These are phyloP conservation scores for Anarrhichthys ocellatus DNA, from an alignment of 2,113 vertebrate species.

Conservation along the genomic window DNA sequence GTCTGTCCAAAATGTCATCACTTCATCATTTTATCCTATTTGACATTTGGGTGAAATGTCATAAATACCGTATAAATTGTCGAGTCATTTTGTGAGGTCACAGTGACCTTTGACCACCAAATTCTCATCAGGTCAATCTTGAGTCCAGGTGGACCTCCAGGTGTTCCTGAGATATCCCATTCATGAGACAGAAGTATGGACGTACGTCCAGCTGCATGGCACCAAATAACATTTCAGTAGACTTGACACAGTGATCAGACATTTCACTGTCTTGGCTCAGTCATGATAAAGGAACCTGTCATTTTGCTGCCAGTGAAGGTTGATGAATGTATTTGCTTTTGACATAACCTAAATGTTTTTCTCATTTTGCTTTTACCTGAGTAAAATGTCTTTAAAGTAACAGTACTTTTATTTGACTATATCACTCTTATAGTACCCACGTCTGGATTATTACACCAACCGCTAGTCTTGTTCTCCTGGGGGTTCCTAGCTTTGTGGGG, in stretches of 20 bases:
- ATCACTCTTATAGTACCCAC: background rate
- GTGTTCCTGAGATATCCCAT: too few species aligned
- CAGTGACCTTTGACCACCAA: background rate
- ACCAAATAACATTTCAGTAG: too few species aligned
- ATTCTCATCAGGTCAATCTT: too few species aligned
- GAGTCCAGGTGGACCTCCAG: background rate
- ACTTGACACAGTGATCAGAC: background rate
- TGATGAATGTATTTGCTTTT: background rate
- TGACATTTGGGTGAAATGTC: too few species aligned
- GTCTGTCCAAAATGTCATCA: background rate
- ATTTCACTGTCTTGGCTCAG: background rate
- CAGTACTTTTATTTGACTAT: background rate
- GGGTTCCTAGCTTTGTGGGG: background rate
- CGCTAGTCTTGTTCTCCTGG: background rate
- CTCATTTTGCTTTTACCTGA: background rate
- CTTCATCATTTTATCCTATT: background rate
- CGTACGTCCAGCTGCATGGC: too few species aligned
- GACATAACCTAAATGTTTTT: background rate
- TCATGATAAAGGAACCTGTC: background rate
- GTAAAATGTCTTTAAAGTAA: background rate
- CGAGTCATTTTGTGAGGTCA: background rate
- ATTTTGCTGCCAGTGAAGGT: background rate
- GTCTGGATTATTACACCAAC: background rate
- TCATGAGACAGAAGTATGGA: too few species aligned
- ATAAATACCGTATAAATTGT: background rate